Base-by-base conservation (phyloP, 2,888 invertebrate genomes). In the Teleogryllus oceanicus region DNA sequence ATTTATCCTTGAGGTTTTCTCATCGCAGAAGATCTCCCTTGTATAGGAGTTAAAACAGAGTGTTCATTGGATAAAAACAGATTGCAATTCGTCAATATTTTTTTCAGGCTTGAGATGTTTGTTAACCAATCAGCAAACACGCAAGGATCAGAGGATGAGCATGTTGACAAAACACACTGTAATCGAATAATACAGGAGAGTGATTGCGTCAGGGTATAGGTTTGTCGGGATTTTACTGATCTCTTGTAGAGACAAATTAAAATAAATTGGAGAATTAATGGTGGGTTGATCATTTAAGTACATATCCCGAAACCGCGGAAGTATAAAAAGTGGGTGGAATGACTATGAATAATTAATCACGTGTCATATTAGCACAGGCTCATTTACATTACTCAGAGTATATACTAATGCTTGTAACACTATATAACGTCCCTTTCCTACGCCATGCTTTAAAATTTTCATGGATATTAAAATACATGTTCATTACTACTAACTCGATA, bases 241-340 rank as follows among this genome's bases (percentile, higher is more conserved):
- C 24, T 24, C 78, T 49, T 18, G n/a, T 16, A 16, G 78, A 78
- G 76, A 78, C 50, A 50, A 78, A 78, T 50, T 24, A 76, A 76
- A 76, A 76, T 24, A 76, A 76, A 76, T 24, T 24, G 37, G 37
- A 16, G 37, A 16, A 76, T 62, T 62, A 62, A 62, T 62, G 62
- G 13, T 18, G 62, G 62, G 62, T 62, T 62, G 13, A 62, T 62
- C 62, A 62, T 62, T 62, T 62, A 62, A 13, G 62, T n/a, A n/a
- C 62, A 62, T 62, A n/a, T n/a, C 13, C 16, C 16, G 62, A 62
- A 62, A 62, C 13, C n/a, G 62, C 62, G 62, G n/a, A 62, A 62
- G n/a, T 13, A 62, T 62, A 62, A 62, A 62, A 62, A 62, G 62
- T 62, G 62, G 16, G n/a, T n/a, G n/a, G 16, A 62, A 62, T 37